phyloP scores from a whole-genome alignment of 1,140 invertebrate genomes.

The Drosophila sp. region DNA sequence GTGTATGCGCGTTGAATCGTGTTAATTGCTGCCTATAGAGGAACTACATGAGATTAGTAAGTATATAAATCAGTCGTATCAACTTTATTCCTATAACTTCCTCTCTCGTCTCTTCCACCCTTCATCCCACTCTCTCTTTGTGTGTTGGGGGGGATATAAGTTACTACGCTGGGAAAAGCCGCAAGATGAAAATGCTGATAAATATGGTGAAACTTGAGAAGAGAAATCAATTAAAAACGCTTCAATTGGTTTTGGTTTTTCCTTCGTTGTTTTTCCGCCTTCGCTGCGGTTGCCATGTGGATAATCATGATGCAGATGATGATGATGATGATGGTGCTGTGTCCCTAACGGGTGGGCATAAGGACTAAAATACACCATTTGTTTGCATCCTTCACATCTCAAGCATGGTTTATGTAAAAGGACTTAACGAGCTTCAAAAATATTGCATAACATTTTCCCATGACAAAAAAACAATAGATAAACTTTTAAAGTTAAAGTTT shows the following conservation, averaged over 20 bases:
- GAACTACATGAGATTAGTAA: slow-evolving; percentile 66
- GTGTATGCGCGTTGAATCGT: slow-evolving; percentile 69
- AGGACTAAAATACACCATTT: slow-evolving; percentile 3
- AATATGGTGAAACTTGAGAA: slow-evolving; percentile 39
- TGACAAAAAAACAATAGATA: no score
- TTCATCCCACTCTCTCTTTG: slow-evolving; percentile 1
- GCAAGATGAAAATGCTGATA: slow-evolving; percentile 36
- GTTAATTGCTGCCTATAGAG: slow-evolving; percentile 57
- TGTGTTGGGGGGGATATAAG: slow-evolving; percentile 21
- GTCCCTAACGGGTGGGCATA: not conserved
- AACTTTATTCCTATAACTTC: slow-evolving; percentile 15
- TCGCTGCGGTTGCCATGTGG: slow-evolving; percentile 21
- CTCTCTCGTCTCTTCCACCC: not conserved
- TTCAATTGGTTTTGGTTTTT: slow-evolving; percentile 51
- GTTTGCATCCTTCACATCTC: not conserved
- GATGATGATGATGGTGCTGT: not conserved
- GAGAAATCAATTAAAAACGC: slow-evolving; percentile 72
- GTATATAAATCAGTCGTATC: slow-evolving; percentile 69
- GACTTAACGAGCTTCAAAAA: not conserved
- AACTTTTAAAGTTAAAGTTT: no score
- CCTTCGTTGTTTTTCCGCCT: slow-evolving; percentile 24
- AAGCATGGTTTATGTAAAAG: slow-evolving; percentile 1
- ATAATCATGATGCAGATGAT: slow-evolving; percentile 10
- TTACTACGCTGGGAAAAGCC: slow-evolving; percentile 58
- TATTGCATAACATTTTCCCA: not conserved